These are phyloP conservation scores for Okamejei kenojei DNA, from an alignment of 2,797 vertebrate genomes.

Conservation along the genomic window DNA sequence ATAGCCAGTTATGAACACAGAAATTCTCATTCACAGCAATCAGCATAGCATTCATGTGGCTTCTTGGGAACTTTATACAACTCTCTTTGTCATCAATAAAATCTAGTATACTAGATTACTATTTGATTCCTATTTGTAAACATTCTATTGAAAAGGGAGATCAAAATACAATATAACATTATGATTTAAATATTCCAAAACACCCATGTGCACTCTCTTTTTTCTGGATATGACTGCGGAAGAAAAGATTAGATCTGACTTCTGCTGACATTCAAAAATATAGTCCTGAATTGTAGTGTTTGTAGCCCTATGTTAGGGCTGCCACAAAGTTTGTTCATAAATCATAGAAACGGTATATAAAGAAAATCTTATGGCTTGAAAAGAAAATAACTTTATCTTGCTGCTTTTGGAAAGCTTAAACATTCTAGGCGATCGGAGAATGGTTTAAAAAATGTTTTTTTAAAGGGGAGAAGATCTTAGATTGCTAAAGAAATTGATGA, in stretches of 20 bases:
- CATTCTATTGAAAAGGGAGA: not conserved
- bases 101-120: not conserved
- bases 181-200: not conserved
- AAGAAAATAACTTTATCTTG: not conserved
- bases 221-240: no score
- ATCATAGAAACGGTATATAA: not conserved
- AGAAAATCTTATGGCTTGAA: not conserved
- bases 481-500: not conserved
- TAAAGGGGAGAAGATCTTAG: not conserved
- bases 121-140: conserved; percentile 32
- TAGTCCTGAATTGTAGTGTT: not conserved
- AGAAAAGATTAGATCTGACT: not conserved
- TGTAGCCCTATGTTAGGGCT: not conserved
- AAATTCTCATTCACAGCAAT: conserved; percentile 25
- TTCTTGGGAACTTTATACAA: conserved; percentile 32
- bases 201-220: not conserved
- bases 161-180: not conserved
- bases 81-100: conserved; percentile 6
- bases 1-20: conserved; percentile 26
- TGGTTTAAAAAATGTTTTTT: not conserved
- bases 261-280: not conserved
- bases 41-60: not conserved
- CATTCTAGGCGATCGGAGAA: not conserved
- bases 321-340: not conserved
- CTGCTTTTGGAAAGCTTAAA: not conserved